Percentiles rank a stretch among this genome's conserved stretches.
Evolutionary conservation across 1,140 invertebrate genomes (phyloP).

Genomic region (Cardiocondyla obscurior): DNA sequence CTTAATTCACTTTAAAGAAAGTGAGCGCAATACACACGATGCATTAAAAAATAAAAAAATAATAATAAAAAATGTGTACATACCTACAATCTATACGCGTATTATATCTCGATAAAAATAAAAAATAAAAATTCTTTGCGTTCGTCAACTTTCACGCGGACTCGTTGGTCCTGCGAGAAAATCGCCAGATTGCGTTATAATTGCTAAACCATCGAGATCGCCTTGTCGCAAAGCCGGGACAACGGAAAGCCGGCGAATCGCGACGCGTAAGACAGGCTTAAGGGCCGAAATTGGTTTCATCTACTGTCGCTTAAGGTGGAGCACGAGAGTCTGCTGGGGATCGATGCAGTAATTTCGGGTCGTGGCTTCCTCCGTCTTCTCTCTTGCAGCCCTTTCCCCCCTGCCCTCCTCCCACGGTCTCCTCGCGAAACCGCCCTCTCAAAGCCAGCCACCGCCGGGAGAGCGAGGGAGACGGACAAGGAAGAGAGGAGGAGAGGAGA

Average conservation of each 20-base stretch:
- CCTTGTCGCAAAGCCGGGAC: background rate
- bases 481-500: constrained; percentile 34
- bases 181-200: constrained; percentile 5
- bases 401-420: background rate
- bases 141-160: background rate
- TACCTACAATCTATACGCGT: background rate
- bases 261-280: constrained; percentile 55
- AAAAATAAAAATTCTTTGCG: background rate
- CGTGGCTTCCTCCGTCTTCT: constrained; percentile 50
- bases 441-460: constrained; percentile 17
- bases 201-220: constrained; percentile 10
- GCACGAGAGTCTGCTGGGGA: constrained; percentile 57
- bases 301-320: constrained; percentile 63
- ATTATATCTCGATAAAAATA: background rate
- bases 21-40: background rate
- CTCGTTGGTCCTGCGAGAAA: background rate
- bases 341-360: constrained; percentile 69
- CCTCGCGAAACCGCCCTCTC: constrained; percentile 44
- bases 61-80: background rate
- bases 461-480: constrained; percentile 28
- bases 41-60: background rate
- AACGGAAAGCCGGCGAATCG: constrained; percentile 41
- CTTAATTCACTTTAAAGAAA: background rate
- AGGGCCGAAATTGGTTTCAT: constrained; percentile 62
- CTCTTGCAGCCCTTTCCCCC: background rate